These are phyloP conservation scores for Myotis myotis DNA, from an alignment of 2,797 vertebrate species.

Conservation along the genomic window DNA sequence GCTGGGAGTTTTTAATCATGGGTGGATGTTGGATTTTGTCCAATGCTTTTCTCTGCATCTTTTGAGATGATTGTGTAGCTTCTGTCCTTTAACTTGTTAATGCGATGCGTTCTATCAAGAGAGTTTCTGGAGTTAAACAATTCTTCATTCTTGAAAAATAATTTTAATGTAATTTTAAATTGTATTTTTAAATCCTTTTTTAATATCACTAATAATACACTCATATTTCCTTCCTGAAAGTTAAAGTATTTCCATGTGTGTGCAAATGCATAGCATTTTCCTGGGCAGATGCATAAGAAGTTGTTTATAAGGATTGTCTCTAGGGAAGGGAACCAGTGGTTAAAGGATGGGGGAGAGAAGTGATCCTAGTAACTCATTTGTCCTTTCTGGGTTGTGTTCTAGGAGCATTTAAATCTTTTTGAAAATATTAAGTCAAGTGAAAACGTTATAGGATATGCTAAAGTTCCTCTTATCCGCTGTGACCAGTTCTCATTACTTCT, in stretches of 20 bases:
- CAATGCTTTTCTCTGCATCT: neutral
- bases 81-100: neutral
- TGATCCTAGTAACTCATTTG: neutral
- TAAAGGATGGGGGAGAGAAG: neutral
- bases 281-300: neutral
- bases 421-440: neutral
- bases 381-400: neutral
- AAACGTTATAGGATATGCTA: neutral
- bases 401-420: neutral
- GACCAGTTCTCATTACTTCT: neutral
- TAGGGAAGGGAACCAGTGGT: neutral
- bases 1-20: neutral
- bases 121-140: neutral
- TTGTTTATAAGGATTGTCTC: neutral
- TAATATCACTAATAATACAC: neutral
- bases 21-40: neutral
- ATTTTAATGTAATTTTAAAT: neutral
- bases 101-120: neutral
- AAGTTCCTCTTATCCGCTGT: neutral
- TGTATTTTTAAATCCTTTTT: neutral
- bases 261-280: neutral
- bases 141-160: neutral
- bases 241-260: neutral
- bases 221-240: neutral
- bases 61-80: neutral